Conservation (phyloP, 2,113 vertebrate genomes). For the Embiotoca jacksoni region DNA sequence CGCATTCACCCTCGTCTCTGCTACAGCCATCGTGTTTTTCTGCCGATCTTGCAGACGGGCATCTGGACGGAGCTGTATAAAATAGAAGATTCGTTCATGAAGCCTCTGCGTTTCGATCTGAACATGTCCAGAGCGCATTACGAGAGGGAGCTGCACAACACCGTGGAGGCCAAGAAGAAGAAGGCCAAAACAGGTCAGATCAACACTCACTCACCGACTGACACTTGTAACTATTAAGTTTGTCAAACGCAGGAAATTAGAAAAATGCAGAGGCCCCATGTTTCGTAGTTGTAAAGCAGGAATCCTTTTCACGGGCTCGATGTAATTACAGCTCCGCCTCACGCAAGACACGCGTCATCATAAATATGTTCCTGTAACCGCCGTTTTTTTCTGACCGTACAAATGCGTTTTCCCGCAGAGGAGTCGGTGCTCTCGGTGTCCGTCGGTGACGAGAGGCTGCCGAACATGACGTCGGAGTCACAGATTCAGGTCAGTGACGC, state of each 20-base stretch:
- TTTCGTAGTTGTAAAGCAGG: no score
- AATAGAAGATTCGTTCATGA: slow-evolving; percentile 90
- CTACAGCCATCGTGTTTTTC: neutral
- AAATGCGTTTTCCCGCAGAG: slow-evolving; percentile 49
- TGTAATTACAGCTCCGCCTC: neutral
- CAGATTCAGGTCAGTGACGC: slow-evolving; percentile 89
- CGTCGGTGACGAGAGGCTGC: slow-evolving; percentile 88
- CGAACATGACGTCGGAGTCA: slow-evolving; percentile 90
- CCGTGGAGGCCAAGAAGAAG: slow-evolving; percentile 80
- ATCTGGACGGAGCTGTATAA: slow-evolving; percentile 92
- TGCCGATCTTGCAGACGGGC: slow-evolving; percentile 85
- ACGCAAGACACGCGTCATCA: no score
- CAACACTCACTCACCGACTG: neutral
- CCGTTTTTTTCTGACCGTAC: neutral
- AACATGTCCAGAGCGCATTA: slow-evolving; percentile 98
- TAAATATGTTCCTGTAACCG: no score
- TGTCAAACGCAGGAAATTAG: no score
- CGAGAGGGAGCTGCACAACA: slow-evolving; percentile 92
- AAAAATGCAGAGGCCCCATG: no score
- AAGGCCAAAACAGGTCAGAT: slow-evolving; percentile 80
- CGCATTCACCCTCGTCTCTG: no score
- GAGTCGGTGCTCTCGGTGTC: slow-evolving; percentile 73
- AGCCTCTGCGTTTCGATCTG: slow-evolving; percentile 91
- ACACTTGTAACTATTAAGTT: no score
- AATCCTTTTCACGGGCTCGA: neutral